phyloP scores from a whole-genome alignment of 1,140 invertebrate genomes.

The Plectrocnemia conspersa region DNA sequence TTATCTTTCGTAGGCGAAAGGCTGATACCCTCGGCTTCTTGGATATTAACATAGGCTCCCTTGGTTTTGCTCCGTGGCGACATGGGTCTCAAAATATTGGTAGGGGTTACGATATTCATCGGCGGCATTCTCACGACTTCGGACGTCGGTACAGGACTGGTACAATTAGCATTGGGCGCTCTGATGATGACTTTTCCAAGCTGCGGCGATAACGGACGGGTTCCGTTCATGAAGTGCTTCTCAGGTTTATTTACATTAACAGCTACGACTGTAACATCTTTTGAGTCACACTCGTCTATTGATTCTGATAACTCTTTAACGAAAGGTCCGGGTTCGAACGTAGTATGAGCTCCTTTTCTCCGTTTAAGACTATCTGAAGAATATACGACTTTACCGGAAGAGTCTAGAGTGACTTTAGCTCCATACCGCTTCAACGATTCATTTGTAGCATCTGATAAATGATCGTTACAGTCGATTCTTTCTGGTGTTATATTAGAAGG shows the following conservation, averaged over 20 bases:
- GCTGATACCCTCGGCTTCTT: conserved; percentile 61
- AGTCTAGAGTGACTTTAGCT: conserved; percentile 77
- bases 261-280: conserved; percentile 29
- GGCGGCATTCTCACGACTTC: conserved; percentile 59
- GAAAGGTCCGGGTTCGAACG: conserved; percentile 76
- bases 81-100: conserved; percentile 51
- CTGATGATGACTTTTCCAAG: conserved; percentile 63
- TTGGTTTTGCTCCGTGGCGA: conserved; percentile 45
- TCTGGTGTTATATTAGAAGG: conserved; percentile 57
- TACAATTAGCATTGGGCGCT: conserved; percentile 52
- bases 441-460: conserved; percentile 41
- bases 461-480: conserved; percentile 45
- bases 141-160: conserved; percentile 38
- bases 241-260: conserved; percentile 6
- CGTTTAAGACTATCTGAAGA: conserved; percentile 81
- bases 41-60: conserved; percentile 68
- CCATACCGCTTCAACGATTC: conserved; percentile 48
- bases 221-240: not conserved
- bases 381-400: conserved; percentile 85
- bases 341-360: conserved; percentile 75
- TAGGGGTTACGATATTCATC: conserved; percentile 53
- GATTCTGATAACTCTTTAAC: conserved; percentile 59
- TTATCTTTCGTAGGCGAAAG: conserved; percentile 55
- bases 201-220: conserved; percentile 44
- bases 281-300: conserved; percentile 38